A percentile compares a stretch with the other conserved stretches of the same genome.
Evolutionary conservation across 2,888 invertebrate species (phyloP).

Genomic region (Hyles lineata): DNA sequence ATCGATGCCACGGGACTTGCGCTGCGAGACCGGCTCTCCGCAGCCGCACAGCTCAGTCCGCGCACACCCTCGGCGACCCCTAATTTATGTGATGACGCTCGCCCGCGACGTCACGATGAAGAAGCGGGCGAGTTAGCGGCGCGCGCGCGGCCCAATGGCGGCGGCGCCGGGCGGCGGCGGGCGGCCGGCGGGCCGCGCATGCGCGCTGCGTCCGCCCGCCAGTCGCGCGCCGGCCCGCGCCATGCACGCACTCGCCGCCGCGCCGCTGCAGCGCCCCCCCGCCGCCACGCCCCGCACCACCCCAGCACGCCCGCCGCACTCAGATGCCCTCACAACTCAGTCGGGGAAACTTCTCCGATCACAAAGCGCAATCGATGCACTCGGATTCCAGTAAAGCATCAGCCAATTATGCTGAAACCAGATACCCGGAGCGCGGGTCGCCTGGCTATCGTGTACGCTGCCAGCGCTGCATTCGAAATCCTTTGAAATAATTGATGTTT

Average conservation of each 20-base stretch:
- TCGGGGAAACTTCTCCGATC: too few relatives aligned
- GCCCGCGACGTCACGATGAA: conserved; percentile 64
- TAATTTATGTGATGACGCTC: conserved; percentile 70
- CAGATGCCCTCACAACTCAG: too few relatives aligned
- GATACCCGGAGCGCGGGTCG: too few relatives aligned
- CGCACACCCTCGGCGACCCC: conserved; percentile 57
- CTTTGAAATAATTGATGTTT: too few relatives aligned
- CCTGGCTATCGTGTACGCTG: too few relatives aligned
- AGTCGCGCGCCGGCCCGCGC: neutral
- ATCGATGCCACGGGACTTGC: conserved; percentile 57
- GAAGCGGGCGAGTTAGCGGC: conserved; percentile 39
- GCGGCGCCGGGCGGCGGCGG: neutral
- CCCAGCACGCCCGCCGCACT: too few relatives aligned
- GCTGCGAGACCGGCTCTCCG: conserved; percentile 38
- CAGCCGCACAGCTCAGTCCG: conserved; percentile 49
- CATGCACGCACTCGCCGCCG: neutral
- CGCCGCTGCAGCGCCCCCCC: too few relatives aligned
- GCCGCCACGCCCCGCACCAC: neutral
- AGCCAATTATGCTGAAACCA: too few relatives aligned
- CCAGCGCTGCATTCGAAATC: too few relatives aligned
- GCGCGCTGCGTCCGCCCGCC: neutral
- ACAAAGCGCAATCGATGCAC: too few relatives aligned
- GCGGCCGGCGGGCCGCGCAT: conserved; percentile 27
- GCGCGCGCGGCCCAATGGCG: conserved; percentile 37
- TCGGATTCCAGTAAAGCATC: too few relatives aligned